Percentiles rank a stretch among this genome's conserved stretches.
Evolutionary conservation across 2,888 invertebrate species (phyloP).

Genomic region (Drosophila dives): DNA sequence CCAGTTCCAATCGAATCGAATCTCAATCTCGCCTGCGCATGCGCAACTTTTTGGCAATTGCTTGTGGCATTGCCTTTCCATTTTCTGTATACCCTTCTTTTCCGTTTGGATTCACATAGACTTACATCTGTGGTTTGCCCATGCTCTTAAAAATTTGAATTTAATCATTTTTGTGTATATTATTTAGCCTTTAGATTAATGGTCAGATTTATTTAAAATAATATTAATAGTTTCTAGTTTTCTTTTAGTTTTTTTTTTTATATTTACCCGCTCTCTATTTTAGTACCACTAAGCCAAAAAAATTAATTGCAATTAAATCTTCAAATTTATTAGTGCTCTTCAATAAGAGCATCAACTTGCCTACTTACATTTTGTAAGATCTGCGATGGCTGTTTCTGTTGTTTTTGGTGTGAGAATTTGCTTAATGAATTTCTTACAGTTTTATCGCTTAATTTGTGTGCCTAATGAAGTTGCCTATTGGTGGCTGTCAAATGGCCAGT

Average conservation of each 20-base stretch:
- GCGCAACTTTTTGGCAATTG: slow-evolving; percentile 70
- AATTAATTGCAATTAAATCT: slow-evolving; percentile 9
- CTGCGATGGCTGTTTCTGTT: slow-evolving; percentile 32
- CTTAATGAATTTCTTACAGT: slow-evolving; percentile 76
- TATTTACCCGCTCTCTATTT: background rate
- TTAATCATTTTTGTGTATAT: background rate
- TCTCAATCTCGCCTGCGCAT: slow-evolving; percentile 68
- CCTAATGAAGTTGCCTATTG: slow-evolving; percentile 74
- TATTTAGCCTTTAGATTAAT: background rate
- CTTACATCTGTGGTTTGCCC: background rate
- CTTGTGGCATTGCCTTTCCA: slow-evolving; percentile 68
- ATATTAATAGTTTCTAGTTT: too few species aligned
- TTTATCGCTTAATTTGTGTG: slow-evolving; percentile 76
- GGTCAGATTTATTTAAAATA: background rate
- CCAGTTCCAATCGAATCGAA: slow-evolving; percentile 69
- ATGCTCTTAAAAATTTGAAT: background rate
- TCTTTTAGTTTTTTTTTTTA: too few species aligned
- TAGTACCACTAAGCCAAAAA: background rate
- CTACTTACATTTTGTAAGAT: slow-evolving; percentile 4
- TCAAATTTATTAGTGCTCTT: slow-evolving; percentile 2
- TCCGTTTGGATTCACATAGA: background rate
- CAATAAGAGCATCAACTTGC: slow-evolving; percentile 19
- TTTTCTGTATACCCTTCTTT: slow-evolving; percentile 62
- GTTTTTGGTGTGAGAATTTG: slow-evolving; percentile 64
- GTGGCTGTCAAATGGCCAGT: slow-evolving; percentile 53